phyloP scores from a whole-genome alignment of 2,113 vertebrate species.

The Paradoxurus hermaphroditus region DNA sequence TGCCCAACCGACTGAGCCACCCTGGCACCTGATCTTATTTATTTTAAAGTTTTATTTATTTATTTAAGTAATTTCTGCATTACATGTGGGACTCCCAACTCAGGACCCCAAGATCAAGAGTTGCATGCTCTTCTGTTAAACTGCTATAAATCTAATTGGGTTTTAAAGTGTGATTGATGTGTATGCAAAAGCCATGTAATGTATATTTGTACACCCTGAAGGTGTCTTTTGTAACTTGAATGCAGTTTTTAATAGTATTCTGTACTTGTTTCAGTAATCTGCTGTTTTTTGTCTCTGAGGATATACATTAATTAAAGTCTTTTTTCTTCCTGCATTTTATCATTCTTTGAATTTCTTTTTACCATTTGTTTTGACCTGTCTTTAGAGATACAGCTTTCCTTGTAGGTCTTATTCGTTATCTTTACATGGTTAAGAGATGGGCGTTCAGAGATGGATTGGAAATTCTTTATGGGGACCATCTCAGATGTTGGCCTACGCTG shows the following conservation, averaged over 20 bases:
- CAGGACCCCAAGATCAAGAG: not conserved
- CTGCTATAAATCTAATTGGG: not conserved
- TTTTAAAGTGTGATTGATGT: not conserved
- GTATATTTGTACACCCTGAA: not conserved
- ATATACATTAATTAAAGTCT: not conserved
- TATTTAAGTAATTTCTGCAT: not conserved
- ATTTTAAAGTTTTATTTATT: not conserved
- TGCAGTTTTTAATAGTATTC: not conserved
- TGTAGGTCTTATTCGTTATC: not conserved
- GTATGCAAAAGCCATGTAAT: not conserved
- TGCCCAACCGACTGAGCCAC: too few species aligned
- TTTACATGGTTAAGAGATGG: not conserved
- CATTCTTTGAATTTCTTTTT: not conserved
- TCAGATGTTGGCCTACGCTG: not conserved
- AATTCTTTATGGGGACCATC: not conserved
- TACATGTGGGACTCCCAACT: not conserved
- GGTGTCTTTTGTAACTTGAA: not conserved
- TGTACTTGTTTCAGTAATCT: not conserved
- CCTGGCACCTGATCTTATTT: too few species aligned
- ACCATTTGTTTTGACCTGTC: not conserved
- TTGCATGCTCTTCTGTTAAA: not conserved
- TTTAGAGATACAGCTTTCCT: not conserved
- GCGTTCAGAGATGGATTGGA: not conserved
- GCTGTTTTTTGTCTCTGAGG: not conserved
- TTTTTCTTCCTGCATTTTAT: not conserved